Evolutionary conservation across 2,113 vertebrate species (phyloP).

Genomic region (Lagopus muta): DNA sequence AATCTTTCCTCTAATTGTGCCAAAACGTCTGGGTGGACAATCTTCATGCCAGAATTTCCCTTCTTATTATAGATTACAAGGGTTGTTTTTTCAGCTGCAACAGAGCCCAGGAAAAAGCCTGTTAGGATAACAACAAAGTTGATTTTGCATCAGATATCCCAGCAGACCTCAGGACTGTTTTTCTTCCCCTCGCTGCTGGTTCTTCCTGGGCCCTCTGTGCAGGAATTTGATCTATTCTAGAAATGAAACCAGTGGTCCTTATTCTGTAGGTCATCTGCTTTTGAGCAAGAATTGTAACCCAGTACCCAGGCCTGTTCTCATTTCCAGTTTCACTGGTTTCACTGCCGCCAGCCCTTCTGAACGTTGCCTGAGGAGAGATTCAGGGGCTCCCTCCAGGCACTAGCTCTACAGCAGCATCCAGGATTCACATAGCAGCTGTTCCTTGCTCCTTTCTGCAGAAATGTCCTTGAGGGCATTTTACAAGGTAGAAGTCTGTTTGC

Average conservation of each 20-base stretch:
- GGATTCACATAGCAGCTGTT: neutral
- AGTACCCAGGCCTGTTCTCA: neutral
- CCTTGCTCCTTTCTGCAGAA: neutral
- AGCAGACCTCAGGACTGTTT: conserved; percentile 59
- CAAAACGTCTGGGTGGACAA: conserved; percentile 76
- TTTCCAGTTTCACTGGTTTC: neutral
- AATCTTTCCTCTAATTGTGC: conserved; percentile 75
- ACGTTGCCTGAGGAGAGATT: neutral
- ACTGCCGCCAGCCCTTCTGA: neutral
- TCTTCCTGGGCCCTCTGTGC: conserved; percentile 38
- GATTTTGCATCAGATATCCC: conserved; percentile 76
- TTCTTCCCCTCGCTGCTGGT: conserved; percentile 67
- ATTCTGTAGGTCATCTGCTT: neutral
- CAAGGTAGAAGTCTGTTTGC: neutral
- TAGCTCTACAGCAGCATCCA: accelerated
- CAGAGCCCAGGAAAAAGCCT: conserved; percentile 76
- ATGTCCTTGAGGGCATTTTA: neutral
- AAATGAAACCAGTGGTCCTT: conserved; percentile 51
- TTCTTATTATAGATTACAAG: conserved; percentile 77
- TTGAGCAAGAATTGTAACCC: neutral
- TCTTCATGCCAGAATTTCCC: conserved; percentile 72
- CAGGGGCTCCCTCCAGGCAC: neutral
- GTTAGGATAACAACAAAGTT: conserved; percentile 74
- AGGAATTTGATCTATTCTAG: conserved; percentile 65
- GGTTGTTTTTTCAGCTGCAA: conserved; percentile 81